Evolutionary conservation across 2,797 vertebrate genomes (phyloP).

Genomic region (Crypturellus tataupa): DNA sequence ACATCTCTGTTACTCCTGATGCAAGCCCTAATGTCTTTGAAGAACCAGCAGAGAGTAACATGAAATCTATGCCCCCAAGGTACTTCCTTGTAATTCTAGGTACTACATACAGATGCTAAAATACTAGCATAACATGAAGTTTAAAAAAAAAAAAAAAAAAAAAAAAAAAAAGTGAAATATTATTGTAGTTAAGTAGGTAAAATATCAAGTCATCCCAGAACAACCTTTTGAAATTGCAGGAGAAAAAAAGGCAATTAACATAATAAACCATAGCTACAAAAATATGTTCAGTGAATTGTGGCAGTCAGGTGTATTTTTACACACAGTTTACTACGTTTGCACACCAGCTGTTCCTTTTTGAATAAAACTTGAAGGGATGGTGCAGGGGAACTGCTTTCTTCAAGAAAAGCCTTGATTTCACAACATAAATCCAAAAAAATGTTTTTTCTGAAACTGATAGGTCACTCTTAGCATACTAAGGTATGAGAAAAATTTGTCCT

Average conservation of each 20-base stretch:
- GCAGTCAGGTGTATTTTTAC: neutral
- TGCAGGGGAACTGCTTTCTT: neutral
- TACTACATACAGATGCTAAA: neutral
- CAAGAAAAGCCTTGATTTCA: neutral
- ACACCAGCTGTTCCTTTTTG: neutral
- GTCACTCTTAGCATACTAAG: neutral
- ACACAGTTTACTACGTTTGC: neutral
- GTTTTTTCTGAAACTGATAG: neutral
- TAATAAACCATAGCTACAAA: neutral
- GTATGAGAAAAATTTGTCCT: neutral
- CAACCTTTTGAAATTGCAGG: neutral
- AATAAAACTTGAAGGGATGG: neutral
- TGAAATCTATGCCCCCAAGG: constrained; percentile 99
- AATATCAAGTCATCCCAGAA: neutral
- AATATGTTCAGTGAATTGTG: neutral
- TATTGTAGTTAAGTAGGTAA: neutral
- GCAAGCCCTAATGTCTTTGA: constrained; percentile 98
- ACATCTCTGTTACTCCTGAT: constrained; percentile 98
- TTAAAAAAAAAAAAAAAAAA: neutral
- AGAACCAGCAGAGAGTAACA: constrained; percentile 97
- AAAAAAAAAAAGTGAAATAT: neutral
- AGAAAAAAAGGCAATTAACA: neutral
- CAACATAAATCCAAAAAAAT: neutral
- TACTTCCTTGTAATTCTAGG: constrained; percentile 72
- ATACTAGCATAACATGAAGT: neutral